Conservation (phyloP, 2,113 vertebrate species). For the Rhizomys pruinosus region DNA sequence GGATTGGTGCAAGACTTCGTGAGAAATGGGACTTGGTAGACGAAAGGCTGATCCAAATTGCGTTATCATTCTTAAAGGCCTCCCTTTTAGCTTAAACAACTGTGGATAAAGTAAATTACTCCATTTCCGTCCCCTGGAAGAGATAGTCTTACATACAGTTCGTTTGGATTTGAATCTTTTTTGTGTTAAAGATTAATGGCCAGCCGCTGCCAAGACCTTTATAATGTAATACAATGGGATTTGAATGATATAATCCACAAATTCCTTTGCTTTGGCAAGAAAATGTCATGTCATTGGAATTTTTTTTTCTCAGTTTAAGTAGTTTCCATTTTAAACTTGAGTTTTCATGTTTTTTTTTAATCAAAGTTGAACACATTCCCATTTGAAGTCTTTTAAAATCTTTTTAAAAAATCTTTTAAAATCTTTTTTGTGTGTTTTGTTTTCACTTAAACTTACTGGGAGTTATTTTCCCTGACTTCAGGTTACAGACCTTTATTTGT, state of each 20-base stretch:
- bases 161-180: constrained; percentile 80
- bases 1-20: constrained; percentile 81
- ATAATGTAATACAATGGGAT: constrained; percentile 65
- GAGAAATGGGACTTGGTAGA: constrained; percentile 76
- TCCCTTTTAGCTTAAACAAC: constrained; percentile 65
- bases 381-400: constrained; percentile 57
- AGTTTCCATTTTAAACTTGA: constrained; percentile 52
- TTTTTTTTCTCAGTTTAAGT: constrained; percentile 54
- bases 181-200: constrained; percentile 85
- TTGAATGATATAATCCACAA: constrained; percentile 23
- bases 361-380: constrained; percentile 6
- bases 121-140: constrained; percentile 38
- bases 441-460: constrained; percentile 67
- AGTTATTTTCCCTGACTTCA: constrained; percentile 44
- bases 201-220: constrained; percentile 70
- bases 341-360: not conserved
- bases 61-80: constrained; percentile 78
- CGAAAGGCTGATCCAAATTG: constrained; percentile 66
- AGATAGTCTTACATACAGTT: constrained; percentile 67
- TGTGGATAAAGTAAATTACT: constrained; percentile 63
- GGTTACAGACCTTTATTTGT: constrained; percentile 20
- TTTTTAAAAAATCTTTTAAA: constrained; percentile 53
- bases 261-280: constrained; percentile 65
- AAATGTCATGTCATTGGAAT: constrained; percentile 73
- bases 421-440: constrained; percentile 10